These are phyloP conservation scores for Eristalis pertinax DNA, from an alignment of 2,888 invertebrate species.

Conservation along the genomic window DNA sequence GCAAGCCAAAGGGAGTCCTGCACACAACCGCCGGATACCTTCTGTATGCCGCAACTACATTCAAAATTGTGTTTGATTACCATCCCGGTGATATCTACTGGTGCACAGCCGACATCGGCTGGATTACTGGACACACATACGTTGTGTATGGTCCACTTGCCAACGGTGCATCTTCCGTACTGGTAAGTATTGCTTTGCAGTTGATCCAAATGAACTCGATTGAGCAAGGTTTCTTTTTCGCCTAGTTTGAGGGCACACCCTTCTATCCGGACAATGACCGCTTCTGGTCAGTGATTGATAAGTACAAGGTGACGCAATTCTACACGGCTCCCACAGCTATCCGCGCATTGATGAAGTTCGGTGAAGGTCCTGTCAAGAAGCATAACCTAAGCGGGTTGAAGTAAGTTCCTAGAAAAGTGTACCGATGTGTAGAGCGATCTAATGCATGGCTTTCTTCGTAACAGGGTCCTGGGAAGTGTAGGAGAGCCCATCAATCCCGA, in stretches of 20 bases:
- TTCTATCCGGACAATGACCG: slow-evolving; percentile 96
- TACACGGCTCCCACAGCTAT: slow-evolving; percentile 99
- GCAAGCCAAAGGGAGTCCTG: slow-evolving; percentile 98
- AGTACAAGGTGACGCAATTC: slow-evolving; percentile 97
- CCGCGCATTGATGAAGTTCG: slow-evolving; percentile 96
- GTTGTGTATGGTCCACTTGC: slow-evolving; percentile 97
- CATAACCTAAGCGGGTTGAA: slow-evolving; percentile 81
- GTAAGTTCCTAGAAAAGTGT: slow-evolving; percentile 73
- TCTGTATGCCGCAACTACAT: slow-evolving; percentile 95
- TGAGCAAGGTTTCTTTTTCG: slow-evolving; percentile 72
- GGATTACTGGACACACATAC: slow-evolving; percentile 97
- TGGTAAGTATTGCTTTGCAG: slow-evolving; percentile 85
- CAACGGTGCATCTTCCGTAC: slow-evolving; percentile 95
- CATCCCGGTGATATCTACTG: slow-evolving; percentile 92
- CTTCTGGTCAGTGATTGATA: slow-evolving; percentile 95
- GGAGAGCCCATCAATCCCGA: slow-evolving; percentile 99
- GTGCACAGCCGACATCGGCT: slow-evolving; percentile 98
- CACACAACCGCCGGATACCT: slow-evolving; percentile 98
- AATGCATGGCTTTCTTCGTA: slow-evolving; percentile 60
- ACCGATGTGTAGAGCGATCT: not conserved
- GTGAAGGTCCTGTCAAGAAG: slow-evolving; percentile 91
- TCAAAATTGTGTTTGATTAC: slow-evolving; percentile 97
- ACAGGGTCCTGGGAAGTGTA: slow-evolving; percentile 95
- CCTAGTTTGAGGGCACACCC: slow-evolving; percentile 97
- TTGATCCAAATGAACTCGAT: not conserved